Evolutionary conservation across 2,113 vertebrate genomes (phyloP), one percentile per base, ranked within the genome.

Genomic region (Trogon melanurus): DNA sequence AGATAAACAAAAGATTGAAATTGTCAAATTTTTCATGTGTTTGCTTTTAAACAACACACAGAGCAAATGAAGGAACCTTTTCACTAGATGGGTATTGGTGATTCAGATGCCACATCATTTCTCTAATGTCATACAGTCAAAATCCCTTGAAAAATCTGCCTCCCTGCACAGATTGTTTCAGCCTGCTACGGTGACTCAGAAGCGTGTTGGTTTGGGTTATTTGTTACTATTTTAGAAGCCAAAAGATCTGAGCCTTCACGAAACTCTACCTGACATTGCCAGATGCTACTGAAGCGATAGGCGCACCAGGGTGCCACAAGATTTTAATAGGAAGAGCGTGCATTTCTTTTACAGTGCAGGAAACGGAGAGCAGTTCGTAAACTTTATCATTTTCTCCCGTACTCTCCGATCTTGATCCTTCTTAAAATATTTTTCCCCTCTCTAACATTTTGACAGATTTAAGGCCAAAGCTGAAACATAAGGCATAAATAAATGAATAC

Each of bases 1-100:
- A 85, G 53, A 89, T 56, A 94, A 85, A 95, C 71, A 91, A 17
- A 66, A 87, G 62, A 92, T 80, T 75, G 54, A 79, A 89, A 70
- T 67, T 62, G 91, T 85, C 27, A 67, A 72, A 92, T 82, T 85
- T 75, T 62, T 86, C 45, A n/a, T 84, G 65, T 79, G 41, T 83
- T 96, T 91, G 57, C 67, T 72, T 96, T 89, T 73, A 71, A 95
- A 74, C 48, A 92, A 84, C 1, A 4, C 38, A 61, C 50, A 65
- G 2, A 4, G 64, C 53, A 89, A 92, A 90, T 66, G 79, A 90
- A 86, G 76, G 27, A 78, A 73, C 20, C 21, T 93, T 79, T 73
- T 83, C 36, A 65, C 34, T 50, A 83, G 53, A 54, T 87, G 61
- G 84, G 4, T 57, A 50, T 80, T 91, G 79, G 66, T 56, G 58